Conservation (phyloP, 2,888 invertebrate species). For the Pseudococcus longispinus region DNA sequence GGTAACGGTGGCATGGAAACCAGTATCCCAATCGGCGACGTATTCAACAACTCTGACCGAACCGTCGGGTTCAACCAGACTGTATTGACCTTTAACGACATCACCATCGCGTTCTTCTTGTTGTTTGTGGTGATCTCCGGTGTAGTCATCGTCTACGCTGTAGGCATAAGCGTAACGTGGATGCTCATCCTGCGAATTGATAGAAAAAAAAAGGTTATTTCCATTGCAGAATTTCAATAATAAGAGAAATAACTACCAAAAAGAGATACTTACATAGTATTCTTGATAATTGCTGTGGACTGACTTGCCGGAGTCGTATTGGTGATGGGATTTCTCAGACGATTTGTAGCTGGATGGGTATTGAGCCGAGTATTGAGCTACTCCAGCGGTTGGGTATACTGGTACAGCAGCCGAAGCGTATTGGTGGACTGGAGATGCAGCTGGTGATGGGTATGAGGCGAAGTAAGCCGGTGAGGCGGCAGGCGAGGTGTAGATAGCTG, state of each 20-base stretch:
- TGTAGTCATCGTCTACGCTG: constrained; percentile 76
- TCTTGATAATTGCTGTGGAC: constrained; percentile 57
- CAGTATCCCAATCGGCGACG: constrained; percentile 78
- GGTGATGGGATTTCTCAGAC: constrained; percentile 38
- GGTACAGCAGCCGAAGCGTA: constrained; percentile 57
- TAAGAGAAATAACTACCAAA: too few relatives aligned
- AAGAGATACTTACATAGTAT: constrained; percentile 58
- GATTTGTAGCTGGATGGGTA: constrained; percentile 27
- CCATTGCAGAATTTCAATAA: neutral
- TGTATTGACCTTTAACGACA: constrained; percentile 71
- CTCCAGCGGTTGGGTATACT: constrained; percentile 39
- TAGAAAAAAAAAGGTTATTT: neutral
- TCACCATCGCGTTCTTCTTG: constrained; percentile 77
- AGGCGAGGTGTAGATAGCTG: constrained; percentile 40
- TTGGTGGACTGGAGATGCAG: constrained; percentile 23
- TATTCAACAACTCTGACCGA: constrained; percentile 77
- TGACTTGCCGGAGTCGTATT: constrained; percentile 52
- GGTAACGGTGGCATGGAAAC: constrained; percentile 74
- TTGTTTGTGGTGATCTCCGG: constrained; percentile 76
- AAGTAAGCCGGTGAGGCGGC: constrained; percentile 43
- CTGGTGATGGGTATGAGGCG: neutral
- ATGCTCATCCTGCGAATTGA: constrained; percentile 57
- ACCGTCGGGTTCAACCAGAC: constrained; percentile 72
- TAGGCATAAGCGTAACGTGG: constrained; percentile 74
- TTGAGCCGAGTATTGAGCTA: constrained; percentile 47